Conservation (phyloP, 2,888 invertebrate species). For the Clivina fossor region DNA sequence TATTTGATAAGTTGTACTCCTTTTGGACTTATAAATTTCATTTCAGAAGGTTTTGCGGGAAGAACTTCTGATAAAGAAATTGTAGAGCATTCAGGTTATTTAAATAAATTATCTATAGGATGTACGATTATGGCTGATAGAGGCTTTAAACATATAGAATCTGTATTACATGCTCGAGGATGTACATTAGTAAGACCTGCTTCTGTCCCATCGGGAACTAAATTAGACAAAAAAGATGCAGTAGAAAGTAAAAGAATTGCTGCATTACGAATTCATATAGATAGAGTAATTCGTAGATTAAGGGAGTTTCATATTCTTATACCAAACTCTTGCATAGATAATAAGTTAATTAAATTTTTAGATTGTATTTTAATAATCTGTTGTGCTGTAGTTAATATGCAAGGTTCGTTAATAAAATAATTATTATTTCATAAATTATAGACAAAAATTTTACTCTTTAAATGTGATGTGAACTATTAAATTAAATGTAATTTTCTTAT, state of each 20-base stretch:
- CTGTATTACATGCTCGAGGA: no score
- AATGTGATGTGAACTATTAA: no score
- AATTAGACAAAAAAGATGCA: constrained; percentile 5
- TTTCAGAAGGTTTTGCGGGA: neutral
- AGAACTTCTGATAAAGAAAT: constrained; percentile 8
- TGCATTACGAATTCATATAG: constrained; percentile 15
- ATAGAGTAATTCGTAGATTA: constrained; percentile 9
- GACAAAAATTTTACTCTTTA: no score
- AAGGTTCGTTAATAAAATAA: constrained; percentile 21
- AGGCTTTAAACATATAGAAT: no score
- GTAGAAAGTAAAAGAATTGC: constrained; percentile 23
- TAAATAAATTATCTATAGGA: constrained; percentile 9
- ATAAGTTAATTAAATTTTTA: constrained; percentile 5
- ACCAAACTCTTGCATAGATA: neutral
- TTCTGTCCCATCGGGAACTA: neutral
- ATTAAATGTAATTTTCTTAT: no score
- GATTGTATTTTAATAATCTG: neutral
- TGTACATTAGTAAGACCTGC: no score
- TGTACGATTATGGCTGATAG: no score
- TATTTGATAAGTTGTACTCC: neutral
- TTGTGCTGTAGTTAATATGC: neutral
- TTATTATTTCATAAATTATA: no score
- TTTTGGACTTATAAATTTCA: constrained; percentile 1
- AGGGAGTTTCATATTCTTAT: constrained; percentile 3
- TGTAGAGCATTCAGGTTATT: neutral